Evolutionary conservation across 2,888 invertebrate species (phyloP).

Genomic region (Rhopalosiphum nymphaeae): DNA sequence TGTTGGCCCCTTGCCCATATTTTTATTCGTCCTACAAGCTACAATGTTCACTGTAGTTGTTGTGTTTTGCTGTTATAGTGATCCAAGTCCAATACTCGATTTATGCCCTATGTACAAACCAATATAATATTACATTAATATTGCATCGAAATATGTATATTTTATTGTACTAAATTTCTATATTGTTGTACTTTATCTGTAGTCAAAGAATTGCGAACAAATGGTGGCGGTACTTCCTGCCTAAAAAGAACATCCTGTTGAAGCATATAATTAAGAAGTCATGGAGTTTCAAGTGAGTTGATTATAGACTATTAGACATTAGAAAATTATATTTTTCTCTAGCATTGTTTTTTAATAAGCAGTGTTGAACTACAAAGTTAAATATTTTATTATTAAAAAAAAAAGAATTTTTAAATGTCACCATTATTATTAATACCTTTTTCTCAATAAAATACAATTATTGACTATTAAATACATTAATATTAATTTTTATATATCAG

Average conservation of each 20-base stretch:
- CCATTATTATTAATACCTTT: not conserved
- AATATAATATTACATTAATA: no score
- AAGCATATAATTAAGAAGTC: conserved; percentile 34
- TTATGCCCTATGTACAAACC: not conserved
- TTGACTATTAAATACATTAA: not conserved
- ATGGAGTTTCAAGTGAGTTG: conserved; percentile 60
- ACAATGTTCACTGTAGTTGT: not conserved
- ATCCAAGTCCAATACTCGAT: not conserved
- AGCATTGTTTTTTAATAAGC: not conserved
- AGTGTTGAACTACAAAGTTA: not conserved
- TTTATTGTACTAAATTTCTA: not conserved
- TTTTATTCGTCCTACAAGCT: not conserved
- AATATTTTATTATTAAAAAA: not conserved
- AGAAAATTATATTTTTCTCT: not conserved
- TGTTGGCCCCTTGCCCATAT: conserved; percentile 51
- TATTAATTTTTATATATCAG: not conserved
- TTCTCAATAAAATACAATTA: not conserved
- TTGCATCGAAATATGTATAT: not conserved
- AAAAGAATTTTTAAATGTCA: not conserved
- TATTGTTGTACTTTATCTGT: conserved; percentile 18
- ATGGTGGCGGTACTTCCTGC: conserved; percentile 22
- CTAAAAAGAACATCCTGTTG: conserved; percentile 43
- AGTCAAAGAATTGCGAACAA: conserved; percentile 17
- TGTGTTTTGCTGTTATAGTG: not conserved
- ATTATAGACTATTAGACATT: conserved; percentile 24